Base-by-base conservation (phyloP, 2,797 vertebrate genomes). In the Esox masquinongy region DNA sequence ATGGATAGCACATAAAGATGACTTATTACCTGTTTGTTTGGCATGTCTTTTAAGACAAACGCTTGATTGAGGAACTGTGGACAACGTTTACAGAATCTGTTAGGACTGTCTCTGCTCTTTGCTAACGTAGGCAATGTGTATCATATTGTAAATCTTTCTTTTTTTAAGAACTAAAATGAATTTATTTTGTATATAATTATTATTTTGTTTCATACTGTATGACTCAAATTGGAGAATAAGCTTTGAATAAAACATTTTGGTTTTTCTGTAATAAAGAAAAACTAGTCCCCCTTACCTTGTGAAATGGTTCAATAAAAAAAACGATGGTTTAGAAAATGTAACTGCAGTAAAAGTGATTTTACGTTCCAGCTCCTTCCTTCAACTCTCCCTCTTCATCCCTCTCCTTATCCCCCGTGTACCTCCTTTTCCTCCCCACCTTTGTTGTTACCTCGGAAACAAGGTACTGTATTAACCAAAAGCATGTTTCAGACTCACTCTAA, bases 101-200 rank as follows among this genome's bases (percentile, higher is more conserved):
- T 47, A 29, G 43, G 73, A 81, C 72, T 78, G 64, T 81, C 26
- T 72, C 64, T 79, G 75, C 84, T 85, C 80, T 84, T 85, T 84
- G 59, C 79, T 86, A 76, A 87, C 82, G 66, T 86, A 85, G 89
- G 80, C 81, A 74, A 81, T 79, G 80, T 93, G 91, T 93, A 92
- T 82, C 78, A 91, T 94, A 92, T 73, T 94, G 91, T 94, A 92
- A 83, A 93, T 82, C 81, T 63, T 86, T 87, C 34, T 88, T 90
- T 88, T 86, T 76, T 87, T 81, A 89, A 86, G 86, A 82, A 63
- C 80, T 88, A 77, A 88, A 85, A 72, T 90, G 90, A 94, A 94
- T 94, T 89, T 93, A 92, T 93, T 92, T 93, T 95, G 93, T 94
- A 94, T 67, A 94, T 91, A 94, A 86, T 43, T 31, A 31, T 86